Conservation (phyloP, 2,888 invertebrate genomes). For the Torymus tubicola region DNA sequence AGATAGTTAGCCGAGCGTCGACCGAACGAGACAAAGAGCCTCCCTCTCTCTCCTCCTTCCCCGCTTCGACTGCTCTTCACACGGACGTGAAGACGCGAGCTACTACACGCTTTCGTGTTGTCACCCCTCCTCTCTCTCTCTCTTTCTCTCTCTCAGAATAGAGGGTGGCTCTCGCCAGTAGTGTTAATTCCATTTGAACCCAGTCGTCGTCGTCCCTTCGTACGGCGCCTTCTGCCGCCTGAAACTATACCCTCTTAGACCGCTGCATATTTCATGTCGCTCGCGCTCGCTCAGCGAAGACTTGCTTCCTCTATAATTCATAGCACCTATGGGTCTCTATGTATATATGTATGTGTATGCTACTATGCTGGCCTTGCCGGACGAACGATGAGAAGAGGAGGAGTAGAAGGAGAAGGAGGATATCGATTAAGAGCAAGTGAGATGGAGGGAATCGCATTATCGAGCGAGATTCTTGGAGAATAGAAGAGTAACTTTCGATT, state of each 20-base stretch:
- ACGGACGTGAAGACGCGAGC: background rate
- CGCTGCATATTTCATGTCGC: slow-evolving; percentile 73
- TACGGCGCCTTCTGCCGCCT: slow-evolving; percentile 41
- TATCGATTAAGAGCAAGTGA: too few relatives aligned
- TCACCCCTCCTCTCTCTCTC: too few relatives aligned
- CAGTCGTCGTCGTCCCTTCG: slow-evolving; percentile 52
- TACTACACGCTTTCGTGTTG: background rate
- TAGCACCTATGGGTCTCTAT: slow-evolving; percentile 17
- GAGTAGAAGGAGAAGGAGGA: too few relatives aligned
- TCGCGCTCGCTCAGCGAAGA: slow-evolving; percentile 61
- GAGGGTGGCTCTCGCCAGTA: slow-evolving; percentile 44
- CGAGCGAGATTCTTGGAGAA: too few relatives aligned
- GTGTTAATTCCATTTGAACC: slow-evolving; percentile 73
- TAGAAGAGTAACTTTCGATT: too few relatives aligned
- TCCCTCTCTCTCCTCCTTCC: too few relatives aligned
- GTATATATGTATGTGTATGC: too few relatives aligned
- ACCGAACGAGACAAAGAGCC: slow-evolving; percentile 14
- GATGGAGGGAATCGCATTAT: too few relatives aligned
- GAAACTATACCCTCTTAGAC: slow-evolving; percentile 74
- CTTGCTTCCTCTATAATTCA: slow-evolving; percentile 70
- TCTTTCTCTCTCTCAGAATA: too few relatives aligned
- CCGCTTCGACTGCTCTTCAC: too few relatives aligned
- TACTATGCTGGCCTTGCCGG: too few relatives aligned
- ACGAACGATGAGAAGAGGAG: too few relatives aligned
- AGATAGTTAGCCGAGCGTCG: slow-evolving; percentile 10